Evolutionary conservation across 1,140 invertebrate genomes (phyloP), one percentile per base, ranked within the genome.

Genomic region (Calosoma granatense): DNA sequence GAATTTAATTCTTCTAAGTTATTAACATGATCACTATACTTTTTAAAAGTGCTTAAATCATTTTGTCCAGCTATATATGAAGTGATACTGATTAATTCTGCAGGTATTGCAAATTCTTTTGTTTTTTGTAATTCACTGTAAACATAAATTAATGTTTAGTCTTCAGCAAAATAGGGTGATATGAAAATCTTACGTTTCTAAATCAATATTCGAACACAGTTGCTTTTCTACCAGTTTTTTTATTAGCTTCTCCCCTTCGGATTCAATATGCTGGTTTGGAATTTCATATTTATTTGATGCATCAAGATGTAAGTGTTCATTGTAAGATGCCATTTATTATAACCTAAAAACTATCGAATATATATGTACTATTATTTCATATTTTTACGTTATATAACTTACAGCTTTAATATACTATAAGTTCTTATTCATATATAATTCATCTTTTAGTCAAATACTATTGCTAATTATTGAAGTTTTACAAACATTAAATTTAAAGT

Each of bases 181-280:
- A 11, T 47, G 17, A 47, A 11, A 4, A 22, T 58, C 57, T 63
- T 68, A 70, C 69, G 66, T 56, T 52, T 63, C 17, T 30, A 70
- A 57, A 55, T 30, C 65, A 41, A 57, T 61, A 26, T 60, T 54
- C 17, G 62, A 66, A 36, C 65, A 61, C 53, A 56, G 20, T 55
- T 70, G 69, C 54, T 67, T 67, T 58, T 65, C 51, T 14, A 61
- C 58, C 36, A 70, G 43, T 22, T 65, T 54, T 59, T 68, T 70
- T 23, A 70, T 65, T 1, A 67, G 60, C 39, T 63, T 51, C 56
- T 67, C 64, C 14, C 61, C 63, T 22, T 70, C 64, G 19, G 64
- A 65, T 12, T 12, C 9, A 4, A 47, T 47, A 12, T 17, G 41
- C 4, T 47, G 6, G 3, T 17, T 6, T 17, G 41, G 41, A 4